Evolutionary conservation across 2,113 vertebrate genomes (phyloP).

Genomic region (Strix uralensis): DNA sequence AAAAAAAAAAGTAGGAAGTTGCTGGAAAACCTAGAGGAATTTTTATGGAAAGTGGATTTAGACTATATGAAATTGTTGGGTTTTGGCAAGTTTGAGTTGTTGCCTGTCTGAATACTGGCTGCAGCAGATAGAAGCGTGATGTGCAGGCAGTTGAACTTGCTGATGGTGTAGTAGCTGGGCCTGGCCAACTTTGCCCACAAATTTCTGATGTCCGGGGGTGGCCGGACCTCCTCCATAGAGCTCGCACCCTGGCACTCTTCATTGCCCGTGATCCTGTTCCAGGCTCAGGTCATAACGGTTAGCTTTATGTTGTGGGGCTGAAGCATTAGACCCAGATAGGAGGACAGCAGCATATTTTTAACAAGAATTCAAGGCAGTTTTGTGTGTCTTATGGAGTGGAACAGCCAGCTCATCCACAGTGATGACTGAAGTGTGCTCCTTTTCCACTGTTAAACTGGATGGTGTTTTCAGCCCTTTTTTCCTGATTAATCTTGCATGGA

Average conservation of each 20-base stretch:
- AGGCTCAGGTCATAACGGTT: too few relatives aligned
- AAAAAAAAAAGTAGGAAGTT: not conserved
- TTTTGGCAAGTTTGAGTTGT: not conserved
- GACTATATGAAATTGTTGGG: not conserved
- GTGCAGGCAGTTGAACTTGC: not conserved
- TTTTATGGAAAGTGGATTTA: not conserved
- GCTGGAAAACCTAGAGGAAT: not conserved
- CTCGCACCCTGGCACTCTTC: too few relatives aligned
- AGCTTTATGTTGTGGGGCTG: not conserved
- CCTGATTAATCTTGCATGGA: not conserved
- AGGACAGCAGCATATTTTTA: not conserved
- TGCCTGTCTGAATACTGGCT: not conserved
- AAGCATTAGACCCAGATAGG: not conserved
- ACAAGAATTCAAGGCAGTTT: not conserved
- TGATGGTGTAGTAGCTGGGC: not conserved
- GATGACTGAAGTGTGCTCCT: not conserved
- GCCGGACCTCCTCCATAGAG: not conserved
- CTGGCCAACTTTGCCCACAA: not conserved
- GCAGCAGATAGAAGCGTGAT: fast-evolving
- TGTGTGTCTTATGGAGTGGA: not conserved
- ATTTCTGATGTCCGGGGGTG: not conserved
- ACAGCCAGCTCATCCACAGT: not conserved
- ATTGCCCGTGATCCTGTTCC: fast-evolving
- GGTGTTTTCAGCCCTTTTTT: not conserved
- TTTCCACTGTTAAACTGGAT: not conserved